Base-by-base conservation (phyloP, 2,888 invertebrate species). In the Asteroscopus sphinx region DNA sequence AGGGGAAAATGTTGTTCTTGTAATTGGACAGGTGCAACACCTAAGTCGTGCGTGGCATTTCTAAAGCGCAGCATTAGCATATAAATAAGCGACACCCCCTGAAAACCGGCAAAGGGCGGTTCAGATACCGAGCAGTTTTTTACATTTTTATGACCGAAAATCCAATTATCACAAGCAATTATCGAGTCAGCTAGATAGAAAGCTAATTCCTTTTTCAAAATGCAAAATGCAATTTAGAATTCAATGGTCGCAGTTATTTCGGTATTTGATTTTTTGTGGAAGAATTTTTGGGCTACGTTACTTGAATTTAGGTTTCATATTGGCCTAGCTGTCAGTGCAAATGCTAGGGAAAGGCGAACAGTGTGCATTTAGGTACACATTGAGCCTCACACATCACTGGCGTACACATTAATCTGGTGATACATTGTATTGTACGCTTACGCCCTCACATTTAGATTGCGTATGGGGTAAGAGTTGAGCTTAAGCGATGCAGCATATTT, bases 111-210 rank as follows among this genome's bases (percentile, higher is more conserved):
- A 85, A 88, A 88, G 86, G 90, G 87, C 80, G 83, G 67, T 68
- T 79, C 67, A 70, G 67, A 74, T 72, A 66, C 79, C 80, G 80
- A 73, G 66, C 71, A 83, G 75, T 82, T 82, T 88, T 90, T 88
- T 81, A 88, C 86, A 90, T 89, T 92, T 93, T 92, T 91, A 91
- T 89, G 85, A 87, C 83, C 86, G 80, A 77, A 88, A 90, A 91
- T 87, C 89, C 91, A 93, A 93, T 93, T 93, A 93, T 91, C 89
- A 86, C 83, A 69, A 80, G 82, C 90, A 92, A 93, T 93, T 92
- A 93, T 93, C 86, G 85, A 90, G 88, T 89, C 89, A 87, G 88
- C 86, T 82, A 82, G 80, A 86, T 82, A 79, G 82, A 81, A 86
- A 82, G 82, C 68, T 79, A 85, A 88, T 85, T 82, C 86, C 79